A percentile compares a stretch with the other conserved stretches of the same genome.
phyloP scores from a whole-genome alignment of 1,140 invertebrate species.

The Gryllus bimaculatus region DNA sequence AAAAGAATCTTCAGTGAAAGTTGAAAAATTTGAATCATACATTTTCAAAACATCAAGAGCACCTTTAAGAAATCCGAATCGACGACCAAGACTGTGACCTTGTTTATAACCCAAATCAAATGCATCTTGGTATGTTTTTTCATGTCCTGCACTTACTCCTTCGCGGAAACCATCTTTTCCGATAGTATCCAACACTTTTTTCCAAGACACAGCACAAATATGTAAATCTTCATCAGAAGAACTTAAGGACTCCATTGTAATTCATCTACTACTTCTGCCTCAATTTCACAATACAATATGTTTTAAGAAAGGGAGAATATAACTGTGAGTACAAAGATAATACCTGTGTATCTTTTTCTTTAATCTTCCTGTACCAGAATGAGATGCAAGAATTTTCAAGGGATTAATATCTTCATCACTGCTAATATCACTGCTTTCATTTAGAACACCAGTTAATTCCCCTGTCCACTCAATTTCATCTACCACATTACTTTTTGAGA shows the following conservation, averaged over 20 bases:
- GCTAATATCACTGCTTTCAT: conserved; percentile 46
- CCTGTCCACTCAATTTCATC: conserved; percentile 54
- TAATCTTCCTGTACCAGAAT: conserved; percentile 25
- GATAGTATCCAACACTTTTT: neutral
- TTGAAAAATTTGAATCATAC: neutral
- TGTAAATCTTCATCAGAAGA: neutral
- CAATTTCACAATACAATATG: neutral
- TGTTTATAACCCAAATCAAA: neutral
- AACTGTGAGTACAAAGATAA: conserved; percentile 8
- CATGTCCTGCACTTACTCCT: neutral
- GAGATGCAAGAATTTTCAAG: conserved; percentile 52
- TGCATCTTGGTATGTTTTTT: neutral
- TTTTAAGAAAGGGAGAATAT: neutral
- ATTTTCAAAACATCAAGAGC: neutral
- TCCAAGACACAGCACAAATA: neutral
- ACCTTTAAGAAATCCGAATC: neutral
- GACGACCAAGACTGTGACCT: neutral
- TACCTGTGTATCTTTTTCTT: conserved; percentile 25
- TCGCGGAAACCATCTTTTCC: neutral
- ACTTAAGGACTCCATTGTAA: neutral
- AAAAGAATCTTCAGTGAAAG: neutral
- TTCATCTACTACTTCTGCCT: neutral
- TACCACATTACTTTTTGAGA: conserved; percentile 36
- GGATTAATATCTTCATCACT: conserved; percentile 54
- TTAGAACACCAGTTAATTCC: conserved; percentile 10